Base-by-base conservation (phyloP, 2,113 vertebrate genomes). In the Amazona guildingii region DNA sequence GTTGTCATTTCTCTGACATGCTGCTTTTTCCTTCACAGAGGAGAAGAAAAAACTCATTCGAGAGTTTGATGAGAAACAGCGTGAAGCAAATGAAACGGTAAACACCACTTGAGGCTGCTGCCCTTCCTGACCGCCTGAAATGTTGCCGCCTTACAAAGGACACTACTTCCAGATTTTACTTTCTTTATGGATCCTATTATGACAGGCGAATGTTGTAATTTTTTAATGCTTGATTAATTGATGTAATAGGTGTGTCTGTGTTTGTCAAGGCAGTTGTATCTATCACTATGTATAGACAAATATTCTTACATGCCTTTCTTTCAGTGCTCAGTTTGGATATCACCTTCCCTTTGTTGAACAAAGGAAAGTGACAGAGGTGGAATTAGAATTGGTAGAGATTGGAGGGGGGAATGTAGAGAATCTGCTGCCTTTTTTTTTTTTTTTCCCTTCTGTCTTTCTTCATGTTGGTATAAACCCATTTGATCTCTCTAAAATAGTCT, bases 21-120 rank as follows among this genome's bases (percentile, higher is more conserved):
- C 9, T 84, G 17, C 31, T 66, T 88, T 96, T 7, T 88, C 35
- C 96, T 96, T 95, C 88, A 25, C 96, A 99, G 99, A 99, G 95
- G 99, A 99, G 96, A 99, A 98, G 98, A 99, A 99, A 97, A 98
- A 98, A 85, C 66, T 99, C 81, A 91, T 99, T 82, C 98, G 99
- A 96, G 98, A 97, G 80, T 99, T 99, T 44, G 99, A 99, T 97
- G 99, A 99, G 96, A 99, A 99, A 49, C 97, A 98, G 24, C 98
- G 98, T 41, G 99, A 99, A 95, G 99, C 99, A 89, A 98, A 98
- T 75, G 99, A 99, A 98, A 98, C 99, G 97, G 99, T 99, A 96
- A 98, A 92, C 61, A 55, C 7, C 20, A 52, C 46, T 13, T 35
- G 25, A 5, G 44, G 43, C 69, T 64, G 44, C 43, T 1, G 1